phyloP scores from a whole-genome alignment of 2,888 invertebrate genomes.

The Hirtodrosophila trivittata region DNA sequence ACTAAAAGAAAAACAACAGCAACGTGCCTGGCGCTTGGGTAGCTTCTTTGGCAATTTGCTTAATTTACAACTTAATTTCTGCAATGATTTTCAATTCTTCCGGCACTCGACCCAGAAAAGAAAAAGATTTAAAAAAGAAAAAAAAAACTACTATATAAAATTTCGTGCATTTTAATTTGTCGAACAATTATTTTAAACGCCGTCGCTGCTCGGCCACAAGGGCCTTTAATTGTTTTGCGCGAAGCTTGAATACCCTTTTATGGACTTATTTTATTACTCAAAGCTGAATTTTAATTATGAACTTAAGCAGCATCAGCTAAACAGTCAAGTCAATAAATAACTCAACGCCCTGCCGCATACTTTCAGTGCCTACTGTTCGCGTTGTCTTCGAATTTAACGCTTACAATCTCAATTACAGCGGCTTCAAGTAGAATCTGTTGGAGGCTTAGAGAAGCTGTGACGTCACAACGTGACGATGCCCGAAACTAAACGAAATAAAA shows the following conservation, averaged over 20 bases:
- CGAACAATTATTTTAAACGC: slow-evolving; percentile 41
- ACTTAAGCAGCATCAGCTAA: no score
- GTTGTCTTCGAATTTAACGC: no score
- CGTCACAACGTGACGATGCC: no score
- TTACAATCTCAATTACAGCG: no score
- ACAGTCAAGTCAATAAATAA: no score
- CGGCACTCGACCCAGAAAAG: slow-evolving; percentile 23
- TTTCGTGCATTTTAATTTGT: slow-evolving; percentile 57
- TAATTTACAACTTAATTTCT: slow-evolving; percentile 73
- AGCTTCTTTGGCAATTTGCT: slow-evolving; percentile 49
- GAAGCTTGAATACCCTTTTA: slow-evolving; percentile 12
- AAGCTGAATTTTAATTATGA: not conserved
- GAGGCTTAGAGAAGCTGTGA: no score
- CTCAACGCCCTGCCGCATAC: no score
- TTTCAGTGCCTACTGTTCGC: no score
- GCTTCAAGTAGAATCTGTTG: no score
- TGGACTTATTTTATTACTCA: not conserved
- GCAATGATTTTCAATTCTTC: slow-evolving; percentile 60
- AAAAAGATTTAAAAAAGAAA: slow-evolving; percentile 4
- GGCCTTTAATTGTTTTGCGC: slow-evolving; percentile 1
- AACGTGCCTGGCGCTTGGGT: slow-evolving; percentile 13
- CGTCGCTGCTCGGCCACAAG: slow-evolving; percentile 1
- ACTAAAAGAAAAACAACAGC: slow-evolving; percentile 8
- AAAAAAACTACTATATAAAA: slow-evolving; percentile 22
- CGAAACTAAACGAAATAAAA: no score